These are phyloP conservation scores for Cinclus mexicanus DNA, from an alignment of 2,113 vertebrate genomes.

Conservation along the genomic window DNA sequence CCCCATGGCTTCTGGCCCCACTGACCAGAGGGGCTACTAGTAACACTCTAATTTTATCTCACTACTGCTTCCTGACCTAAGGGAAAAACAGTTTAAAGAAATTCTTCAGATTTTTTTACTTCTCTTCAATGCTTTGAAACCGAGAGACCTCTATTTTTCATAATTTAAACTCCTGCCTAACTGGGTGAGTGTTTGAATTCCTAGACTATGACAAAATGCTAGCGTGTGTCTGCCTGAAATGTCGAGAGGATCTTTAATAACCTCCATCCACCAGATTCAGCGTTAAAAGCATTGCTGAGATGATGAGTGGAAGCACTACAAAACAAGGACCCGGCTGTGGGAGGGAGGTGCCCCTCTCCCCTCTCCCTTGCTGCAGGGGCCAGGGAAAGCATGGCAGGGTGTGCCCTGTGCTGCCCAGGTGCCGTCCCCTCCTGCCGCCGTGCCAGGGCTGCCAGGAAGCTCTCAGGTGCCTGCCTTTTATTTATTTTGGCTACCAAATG, in stretches of 20 bases:
- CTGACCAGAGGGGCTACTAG: not conserved
- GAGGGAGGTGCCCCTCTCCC: not conserved
- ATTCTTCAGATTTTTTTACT: constrained; percentile 63
- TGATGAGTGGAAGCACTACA: constrained; percentile 44
- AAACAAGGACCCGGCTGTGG: constrained; percentile 15
- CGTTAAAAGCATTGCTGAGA: constrained; percentile 60
- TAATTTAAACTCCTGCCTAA: constrained; percentile 74
- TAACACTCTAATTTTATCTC: not conserved
- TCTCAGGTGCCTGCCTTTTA: constrained; percentile 48
- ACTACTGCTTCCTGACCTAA: constrained; percentile 40
- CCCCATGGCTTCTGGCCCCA: not conserved
- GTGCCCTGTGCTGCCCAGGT: not conserved
- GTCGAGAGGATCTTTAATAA: constrained; percentile 77
- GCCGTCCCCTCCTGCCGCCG: not conserved
- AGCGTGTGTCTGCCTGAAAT: constrained; percentile 77
- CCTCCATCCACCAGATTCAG: constrained; percentile 11
- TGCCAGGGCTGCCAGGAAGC: not conserved
- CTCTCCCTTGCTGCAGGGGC: not conserved
- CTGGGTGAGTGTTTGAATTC: constrained; percentile 75
- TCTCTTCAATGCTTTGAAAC: constrained; percentile 62
- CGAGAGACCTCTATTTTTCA: constrained; percentile 69
- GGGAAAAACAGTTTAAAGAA: constrained; percentile 52
- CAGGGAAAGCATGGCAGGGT: not conserved
- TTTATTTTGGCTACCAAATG: constrained; percentile 43
- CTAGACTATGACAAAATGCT: constrained; percentile 79